These are phyloP conservation scores for Trissonchulus sp. DNA, from an alignment of 2,888 invertebrate genomes.

Conservation along the genomic window DNA sequence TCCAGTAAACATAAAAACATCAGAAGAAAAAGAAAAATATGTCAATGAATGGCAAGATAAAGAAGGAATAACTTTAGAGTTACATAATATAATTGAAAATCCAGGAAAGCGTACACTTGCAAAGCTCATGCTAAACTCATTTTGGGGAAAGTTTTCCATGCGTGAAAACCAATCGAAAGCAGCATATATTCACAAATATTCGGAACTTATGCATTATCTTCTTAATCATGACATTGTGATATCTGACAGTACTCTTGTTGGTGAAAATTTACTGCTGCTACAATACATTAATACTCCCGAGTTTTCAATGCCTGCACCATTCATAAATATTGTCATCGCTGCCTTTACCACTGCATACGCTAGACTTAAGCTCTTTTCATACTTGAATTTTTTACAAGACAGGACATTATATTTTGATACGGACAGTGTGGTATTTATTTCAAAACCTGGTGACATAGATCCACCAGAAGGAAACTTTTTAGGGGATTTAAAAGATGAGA, in stretches of 20 bases:
- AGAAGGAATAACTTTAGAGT: slow-evolving; percentile 39
- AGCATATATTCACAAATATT: not conserved
- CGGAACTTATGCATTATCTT: slow-evolving; percentile 26
- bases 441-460: not conserved
- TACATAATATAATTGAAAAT: slow-evolving; percentile 27
- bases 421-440: slow-evolving; percentile 48
- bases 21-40: slow-evolving; percentile 39
- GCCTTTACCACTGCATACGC: slow-evolving; percentile 51
- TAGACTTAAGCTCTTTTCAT: slow-evolving; percentile 46
- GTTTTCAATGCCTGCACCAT: not conserved
- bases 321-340: slow-evolving; percentile 41
- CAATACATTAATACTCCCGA: not conserved
- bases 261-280: slow-evolving; percentile 21
- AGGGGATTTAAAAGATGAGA: not conserved
- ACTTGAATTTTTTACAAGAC: slow-evolving; percentile 24
- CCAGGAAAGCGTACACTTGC: not conserved
- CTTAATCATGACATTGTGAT: slow-evolving; percentile 21
- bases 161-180: not conserved
- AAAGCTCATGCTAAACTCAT: slow-evolving; percentile 35
- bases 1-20: slow-evolving; percentile 38
- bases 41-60: slow-evolving; percentile 36
- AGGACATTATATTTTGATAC: slow-evolving; percentile 43
- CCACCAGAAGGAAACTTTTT: not conserved
- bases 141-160: slow-evolving; percentile 39
- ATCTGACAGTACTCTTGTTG: slow-evolving; percentile 4